phyloP scores from a whole-genome alignment of 2,797 vertebrate genomes.

The Fringilla coelebs region DNA sequence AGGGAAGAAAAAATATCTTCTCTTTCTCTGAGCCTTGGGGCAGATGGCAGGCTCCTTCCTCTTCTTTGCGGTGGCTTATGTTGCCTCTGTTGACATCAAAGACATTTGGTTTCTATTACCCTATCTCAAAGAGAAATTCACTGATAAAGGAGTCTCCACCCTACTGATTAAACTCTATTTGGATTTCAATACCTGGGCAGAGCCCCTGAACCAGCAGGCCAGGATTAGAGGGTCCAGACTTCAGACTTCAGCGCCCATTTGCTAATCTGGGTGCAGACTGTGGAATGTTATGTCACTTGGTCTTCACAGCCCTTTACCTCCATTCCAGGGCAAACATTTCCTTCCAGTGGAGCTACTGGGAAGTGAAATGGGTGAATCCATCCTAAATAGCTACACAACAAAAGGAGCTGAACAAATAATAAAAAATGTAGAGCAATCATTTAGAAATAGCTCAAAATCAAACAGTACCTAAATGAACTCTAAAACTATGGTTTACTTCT shows the following conservation, averaged over 20 bases:
- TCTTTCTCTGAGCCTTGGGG: background rate
- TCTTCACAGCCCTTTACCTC: background rate
- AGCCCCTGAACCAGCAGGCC: background rate
- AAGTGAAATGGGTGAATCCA: background rate
- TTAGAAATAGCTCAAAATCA: constrained; percentile 12
- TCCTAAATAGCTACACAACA: background rate
- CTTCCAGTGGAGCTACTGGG: background rate
- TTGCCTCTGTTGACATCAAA: constrained; percentile 63
- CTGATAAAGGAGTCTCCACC: constrained; percentile 72
- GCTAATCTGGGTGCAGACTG: constrained; percentile 35
- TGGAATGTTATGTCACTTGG: background rate
- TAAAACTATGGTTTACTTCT: background rate
- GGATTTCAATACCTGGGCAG: constrained; percentile 43
- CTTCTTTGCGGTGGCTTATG: background rate
- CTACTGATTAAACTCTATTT: constrained; percentile 57
- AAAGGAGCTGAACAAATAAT: background rate
- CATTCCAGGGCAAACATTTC: background rate
- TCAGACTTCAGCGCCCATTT: constrained; percentile 5
- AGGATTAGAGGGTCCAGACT: constrained; percentile 31
- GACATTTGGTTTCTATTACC: constrained; percentile 53
- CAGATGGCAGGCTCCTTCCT: background rate
- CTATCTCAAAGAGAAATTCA: constrained; percentile 44
- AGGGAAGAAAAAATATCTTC: background rate
- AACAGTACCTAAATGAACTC: background rate
- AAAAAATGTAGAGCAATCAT: background rate